Percentiles rank a stretch among this genome's conserved stretches.
phyloP scores from a whole-genome alignment of 2,888 invertebrate genomes.

The Melieria picta region DNA sequence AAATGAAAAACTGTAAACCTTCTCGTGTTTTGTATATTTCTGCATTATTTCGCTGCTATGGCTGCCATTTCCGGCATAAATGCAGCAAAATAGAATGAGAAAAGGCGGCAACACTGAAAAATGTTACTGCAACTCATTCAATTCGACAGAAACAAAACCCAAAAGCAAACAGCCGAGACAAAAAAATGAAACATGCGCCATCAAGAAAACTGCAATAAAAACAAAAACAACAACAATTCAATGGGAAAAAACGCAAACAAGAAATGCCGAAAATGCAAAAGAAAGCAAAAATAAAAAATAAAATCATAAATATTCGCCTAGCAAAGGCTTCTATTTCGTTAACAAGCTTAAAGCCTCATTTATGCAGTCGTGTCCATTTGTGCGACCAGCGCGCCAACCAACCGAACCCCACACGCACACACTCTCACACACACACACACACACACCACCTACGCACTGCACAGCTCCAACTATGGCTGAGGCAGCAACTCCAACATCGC shows the following conservation, averaged over 20 bases:
- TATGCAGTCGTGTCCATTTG: conserved; percentile 50
- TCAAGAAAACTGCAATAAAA: background rate
- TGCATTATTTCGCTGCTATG: too few species aligned
- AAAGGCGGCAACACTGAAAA: background rate
- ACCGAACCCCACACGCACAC: conserved; percentile 21
- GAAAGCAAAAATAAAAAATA: conserved; percentile 3
- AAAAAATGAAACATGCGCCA: background rate
- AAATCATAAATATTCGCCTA: conserved; percentile 9
- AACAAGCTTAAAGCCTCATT: conserved; percentile 59
- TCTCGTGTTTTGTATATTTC: too few species aligned
- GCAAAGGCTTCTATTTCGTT: conserved; percentile 43
- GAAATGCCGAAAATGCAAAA: conserved; percentile 14
- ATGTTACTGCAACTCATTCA: background rate
- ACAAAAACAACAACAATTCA: too few species aligned
- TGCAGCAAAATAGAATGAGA: background rate
- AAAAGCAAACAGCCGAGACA: background rate
- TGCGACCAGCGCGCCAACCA: conserved; percentile 2
- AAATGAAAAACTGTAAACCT: too few species aligned
- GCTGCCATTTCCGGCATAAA: too few species aligned
- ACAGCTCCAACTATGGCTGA: conserved; percentile 16
- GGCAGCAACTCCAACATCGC: background rate
- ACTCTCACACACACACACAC: conserved; percentile 2
- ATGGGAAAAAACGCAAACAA: too few species aligned
- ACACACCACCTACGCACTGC: conserved; percentile 35
- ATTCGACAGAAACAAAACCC: background rate